Evolutionary conservation across 1,140 invertebrate species (phyloP).

Genomic region (Drosophila sturtevanti): DNA sequence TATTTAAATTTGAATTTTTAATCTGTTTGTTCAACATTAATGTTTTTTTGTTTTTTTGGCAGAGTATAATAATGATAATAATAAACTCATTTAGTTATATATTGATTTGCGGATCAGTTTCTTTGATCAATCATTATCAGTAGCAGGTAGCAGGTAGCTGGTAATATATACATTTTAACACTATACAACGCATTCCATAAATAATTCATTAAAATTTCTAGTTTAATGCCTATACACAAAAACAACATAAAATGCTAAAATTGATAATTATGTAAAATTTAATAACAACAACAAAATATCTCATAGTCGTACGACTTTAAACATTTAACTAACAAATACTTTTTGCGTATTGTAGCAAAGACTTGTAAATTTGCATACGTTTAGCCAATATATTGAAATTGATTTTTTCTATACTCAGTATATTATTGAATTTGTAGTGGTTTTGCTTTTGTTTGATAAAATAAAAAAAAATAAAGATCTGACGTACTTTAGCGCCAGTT

Average conservation of each 20-base stretch:
- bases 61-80: neutral
- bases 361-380: conserved; percentile 46
- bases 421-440: conserved; percentile 46
- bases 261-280: conserved; percentile 35
- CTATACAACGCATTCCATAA: conserved; percentile 13
- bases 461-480: conserved; percentile 18
- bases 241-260: conserved; percentile 23
- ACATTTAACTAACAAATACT: neutral
- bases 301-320: neutral
- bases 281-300: conserved; percentile 8
- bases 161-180: conserved; percentile 14
- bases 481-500: conserved; percentile 53
- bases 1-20: too few species aligned
- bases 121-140: conserved; percentile 1
- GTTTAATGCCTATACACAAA: conserved; percentile 22
- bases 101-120: neutral
- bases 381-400: conserved; percentile 50
- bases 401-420: conserved; percentile 7
- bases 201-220: conserved; percentile 32
- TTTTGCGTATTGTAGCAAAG: conserved; percentile 25
- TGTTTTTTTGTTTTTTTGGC: neutral
- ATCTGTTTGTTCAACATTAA: neutral
- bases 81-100: neutral
- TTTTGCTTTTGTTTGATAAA: conserved; percentile 33
- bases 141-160: neutral